A percentile compares a stretch with the other conserved stretches of the same genome.
These are phyloP conservation scores for Forbesichthys agassizii DNA, from an alignment of 2,113 vertebrate species.

Conservation along the genomic window DNA sequence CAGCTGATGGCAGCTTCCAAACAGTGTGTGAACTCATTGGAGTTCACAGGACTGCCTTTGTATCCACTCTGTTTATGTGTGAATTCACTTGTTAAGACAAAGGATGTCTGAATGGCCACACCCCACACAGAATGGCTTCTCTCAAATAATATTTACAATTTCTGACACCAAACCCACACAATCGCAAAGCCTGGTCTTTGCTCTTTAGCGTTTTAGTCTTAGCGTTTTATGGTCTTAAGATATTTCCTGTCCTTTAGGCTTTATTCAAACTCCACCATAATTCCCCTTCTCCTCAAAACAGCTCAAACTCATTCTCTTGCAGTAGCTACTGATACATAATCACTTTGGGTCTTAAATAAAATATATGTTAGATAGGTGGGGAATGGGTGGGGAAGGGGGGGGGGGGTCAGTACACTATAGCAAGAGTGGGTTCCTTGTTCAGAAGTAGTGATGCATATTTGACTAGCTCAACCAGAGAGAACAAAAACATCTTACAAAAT, in stretches of 20 bases:
- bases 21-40: conserved; percentile 19
- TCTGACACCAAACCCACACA: conserved; percentile 53
- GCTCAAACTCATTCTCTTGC: too few relatives aligned
- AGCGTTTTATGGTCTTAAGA: conserved; percentile 50
- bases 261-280: conserved; percentile 30
- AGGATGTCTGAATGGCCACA: conserved; percentile 32
- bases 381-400: too few relatives aligned
- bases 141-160: conserved; percentile 62
- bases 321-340: too few relatives aligned
- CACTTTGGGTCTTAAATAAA: too few relatives aligned
- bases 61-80: conserved; percentile 49
- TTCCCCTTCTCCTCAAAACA: too few relatives aligned
- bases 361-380: too few relatives aligned
- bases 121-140: conserved; percentile 11
- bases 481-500: too few relatives aligned
- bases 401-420: too few relatives aligned
- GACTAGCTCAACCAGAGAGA: too few relatives aligned
- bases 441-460: too few relatives aligned
- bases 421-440: too few relatives aligned
- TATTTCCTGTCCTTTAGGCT: conserved; percentile 35
- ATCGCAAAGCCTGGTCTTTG: conserved; percentile 49
- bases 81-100: conserved; percentile 58
- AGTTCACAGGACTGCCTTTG: conserved; percentile 12
- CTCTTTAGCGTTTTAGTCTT: conserved; percentile 34
- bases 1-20: conserved; percentile 33